Evolutionary conservation across 2,888 invertebrate genomes (phyloP).

Genomic region (Watsonalla cultraria): DNA sequence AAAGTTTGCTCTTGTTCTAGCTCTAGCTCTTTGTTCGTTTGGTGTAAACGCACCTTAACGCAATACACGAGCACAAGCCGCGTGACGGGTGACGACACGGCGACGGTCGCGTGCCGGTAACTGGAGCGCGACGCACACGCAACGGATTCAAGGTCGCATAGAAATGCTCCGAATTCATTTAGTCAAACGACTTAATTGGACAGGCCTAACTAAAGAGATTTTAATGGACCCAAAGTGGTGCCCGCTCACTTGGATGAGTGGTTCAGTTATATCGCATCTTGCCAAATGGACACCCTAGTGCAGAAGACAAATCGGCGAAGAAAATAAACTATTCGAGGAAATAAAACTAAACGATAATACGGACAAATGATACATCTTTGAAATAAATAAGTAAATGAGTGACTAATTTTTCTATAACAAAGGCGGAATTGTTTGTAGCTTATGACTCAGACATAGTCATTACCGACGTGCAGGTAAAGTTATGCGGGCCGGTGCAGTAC

Average conservation of each 20-base stretch:
- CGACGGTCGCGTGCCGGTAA: conserved; percentile 39
- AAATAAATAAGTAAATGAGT: no score
- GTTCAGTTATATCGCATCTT: not conserved
- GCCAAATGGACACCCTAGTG: no score
- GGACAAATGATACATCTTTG: no score
- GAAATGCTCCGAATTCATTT: not conserved
- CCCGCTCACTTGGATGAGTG: not conserved
- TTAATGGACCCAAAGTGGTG: not conserved
- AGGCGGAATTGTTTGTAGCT: no score
- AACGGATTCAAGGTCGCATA: conserved; percentile 39
- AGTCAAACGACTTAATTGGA: not conserved
- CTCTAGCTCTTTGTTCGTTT: not conserved
- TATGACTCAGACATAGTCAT: not conserved
- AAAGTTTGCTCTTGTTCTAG: not conserved
- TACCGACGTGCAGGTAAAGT: not conserved
- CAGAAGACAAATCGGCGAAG: no score
- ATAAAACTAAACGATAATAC: no score
- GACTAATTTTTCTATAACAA: no score
- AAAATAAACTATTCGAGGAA: no score
- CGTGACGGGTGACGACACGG: conserved; percentile 11
- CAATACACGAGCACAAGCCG: conserved; percentile 2
- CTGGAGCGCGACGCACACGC: conserved; percentile 45
- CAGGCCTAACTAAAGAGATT: not conserved
- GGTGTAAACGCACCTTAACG: not conserved
- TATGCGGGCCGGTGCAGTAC: no score